A percentile compares a stretch with the other conserved stretches of the same genome.
phyloP scores from a whole-genome alignment of 2,888 invertebrate species.

The Erannis defoliaria region DNA sequence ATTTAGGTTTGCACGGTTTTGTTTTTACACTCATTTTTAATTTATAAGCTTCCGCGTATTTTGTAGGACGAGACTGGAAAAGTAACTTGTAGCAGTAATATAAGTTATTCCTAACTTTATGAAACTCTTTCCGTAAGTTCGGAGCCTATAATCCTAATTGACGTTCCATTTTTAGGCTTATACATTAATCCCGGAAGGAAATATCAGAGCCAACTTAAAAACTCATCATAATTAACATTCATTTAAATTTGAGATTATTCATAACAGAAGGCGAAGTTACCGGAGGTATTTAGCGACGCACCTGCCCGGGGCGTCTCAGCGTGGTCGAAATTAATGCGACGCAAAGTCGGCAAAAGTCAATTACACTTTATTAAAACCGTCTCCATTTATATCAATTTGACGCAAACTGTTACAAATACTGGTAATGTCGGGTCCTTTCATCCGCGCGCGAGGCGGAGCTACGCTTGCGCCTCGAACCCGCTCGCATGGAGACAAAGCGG shows the following conservation, averaged over 20 bases:
- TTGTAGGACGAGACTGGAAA: background rate
- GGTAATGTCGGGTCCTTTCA: conserved; percentile 85
- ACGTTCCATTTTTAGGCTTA: conserved; percentile 20
- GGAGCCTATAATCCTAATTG: conserved; percentile 21
- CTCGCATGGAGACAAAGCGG: conserved; percentile 56
- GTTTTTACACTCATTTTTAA: background rate
- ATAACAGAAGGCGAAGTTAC: conserved; percentile 77
- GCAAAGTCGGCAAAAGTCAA: conserved; percentile 86
- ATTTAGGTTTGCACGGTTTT: background rate
- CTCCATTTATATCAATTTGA: conserved; percentile 87
- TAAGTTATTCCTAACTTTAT: conserved; percentile 25
- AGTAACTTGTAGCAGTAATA: conserved; percentile 3
- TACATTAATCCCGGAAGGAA: conserved; percentile 56
- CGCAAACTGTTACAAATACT: conserved; percentile 87
- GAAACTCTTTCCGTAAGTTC: conserved; percentile 15
- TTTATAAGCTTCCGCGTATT: conserved; percentile 1
- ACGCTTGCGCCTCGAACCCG: conserved; percentile 77
- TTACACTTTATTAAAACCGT: conserved; percentile 87
- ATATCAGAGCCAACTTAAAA: conserved; percentile 71
- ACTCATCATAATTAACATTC: conserved; percentile 82
- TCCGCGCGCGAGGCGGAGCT: conserved; percentile 82
- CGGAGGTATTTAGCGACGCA: conserved; percentile 81
- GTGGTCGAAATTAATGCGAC: conserved; percentile 85
- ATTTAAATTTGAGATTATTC: conserved; percentile 84
- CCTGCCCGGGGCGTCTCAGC: conserved; percentile 84